Percentiles rank a stretch among this genome's conserved stretches.
These are phyloP conservation scores for Phaonia tiefii DNA, from an alignment of 2,888 invertebrate species.

Conservation along the genomic window DNA sequence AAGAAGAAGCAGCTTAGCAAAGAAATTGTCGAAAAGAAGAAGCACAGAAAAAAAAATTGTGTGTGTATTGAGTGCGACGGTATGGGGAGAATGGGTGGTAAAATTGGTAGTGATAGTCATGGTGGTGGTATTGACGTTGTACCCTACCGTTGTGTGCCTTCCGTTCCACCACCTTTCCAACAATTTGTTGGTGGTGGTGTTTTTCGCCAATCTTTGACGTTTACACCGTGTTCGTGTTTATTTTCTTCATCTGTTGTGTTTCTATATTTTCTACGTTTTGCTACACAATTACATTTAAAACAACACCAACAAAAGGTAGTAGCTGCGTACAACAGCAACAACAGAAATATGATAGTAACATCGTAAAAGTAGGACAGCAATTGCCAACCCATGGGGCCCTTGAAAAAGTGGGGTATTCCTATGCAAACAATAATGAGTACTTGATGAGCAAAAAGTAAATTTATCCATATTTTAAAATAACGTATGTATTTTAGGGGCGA, in stretches of 20 bases:
- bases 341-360: background rate
- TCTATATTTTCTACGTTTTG: background rate
- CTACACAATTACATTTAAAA: background rate
- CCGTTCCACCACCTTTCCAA: background rate
- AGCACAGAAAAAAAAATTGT: slow-evolving; percentile 48
- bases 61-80: slow-evolving; percentile 61
- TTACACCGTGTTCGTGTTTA: slow-evolving; percentile 1
- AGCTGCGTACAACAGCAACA: background rate
- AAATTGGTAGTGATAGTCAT: background rate
- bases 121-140: background rate
- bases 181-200: background rate
- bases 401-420: background rate
- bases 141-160: background rate
- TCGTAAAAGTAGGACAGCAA: slow-evolving; percentile 9
- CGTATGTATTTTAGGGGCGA: no score
- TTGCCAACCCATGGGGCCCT: background rate
- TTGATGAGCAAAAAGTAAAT: no score
- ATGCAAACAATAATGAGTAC: slow-evolving; percentile 28
- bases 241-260: background rate
- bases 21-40: slow-evolving; percentile 1
- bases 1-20: slow-evolving; percentile 27
- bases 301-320: background rate
- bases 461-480: no score
- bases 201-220: slow-evolving; percentile 12
- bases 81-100: slow-evolving; percentile 34